Evolutionary conservation across 92 coral and sea anemone species (phyloP), one percentile per base, ranked within the genome.

Genomic region (Palythoa caribaeorum): DNA sequence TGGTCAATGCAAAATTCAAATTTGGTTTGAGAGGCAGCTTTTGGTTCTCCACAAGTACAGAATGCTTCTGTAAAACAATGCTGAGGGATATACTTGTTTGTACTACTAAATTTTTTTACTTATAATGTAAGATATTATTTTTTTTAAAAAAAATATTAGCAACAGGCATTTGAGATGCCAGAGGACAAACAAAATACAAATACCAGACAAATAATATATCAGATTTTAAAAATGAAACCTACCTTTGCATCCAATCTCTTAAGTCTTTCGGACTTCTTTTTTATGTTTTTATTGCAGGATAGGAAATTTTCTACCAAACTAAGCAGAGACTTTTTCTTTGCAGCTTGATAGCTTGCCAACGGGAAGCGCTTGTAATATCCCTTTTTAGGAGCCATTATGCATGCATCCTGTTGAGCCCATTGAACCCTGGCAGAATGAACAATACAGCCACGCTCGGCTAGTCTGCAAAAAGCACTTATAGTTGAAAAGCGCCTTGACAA

Each of bases 41-140:
- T 80, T 47, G 76, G 75, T 4, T 80, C 85, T 80, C 85, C 85
- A 80, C 85, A 65, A 7, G 14, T 21, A 35, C 80, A 77, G 80
- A 51, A 77, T 77, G 37, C 80, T 19, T 21, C 17, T 77, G 65
- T 77, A 51, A 77, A 51, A 15, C 80, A 77, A 19, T 13, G 37
- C 19, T 77, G 5, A 35, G 65, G 80, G 36, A 77, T 77, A 77
- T 77, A 77, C 38, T 19, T 35, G 16, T 77, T 15, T 7, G 17
- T 77, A 77, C 80, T 21, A 21, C 73, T 68, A 68, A 68, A 68
- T n/a, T 19, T 19, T 68, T 68, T 68, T 68, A 21, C 73, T 68
- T 5, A 68, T 68, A 13, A 19, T 19, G 73, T 68, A 68, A 68
- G 73, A 68, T 68, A 68, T 20, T 68, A 20, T 68, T 68, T 68